phyloP scores from a whole-genome alignment of 2,888 invertebrate genomes.

The Ophioninae sp. region DNA sequence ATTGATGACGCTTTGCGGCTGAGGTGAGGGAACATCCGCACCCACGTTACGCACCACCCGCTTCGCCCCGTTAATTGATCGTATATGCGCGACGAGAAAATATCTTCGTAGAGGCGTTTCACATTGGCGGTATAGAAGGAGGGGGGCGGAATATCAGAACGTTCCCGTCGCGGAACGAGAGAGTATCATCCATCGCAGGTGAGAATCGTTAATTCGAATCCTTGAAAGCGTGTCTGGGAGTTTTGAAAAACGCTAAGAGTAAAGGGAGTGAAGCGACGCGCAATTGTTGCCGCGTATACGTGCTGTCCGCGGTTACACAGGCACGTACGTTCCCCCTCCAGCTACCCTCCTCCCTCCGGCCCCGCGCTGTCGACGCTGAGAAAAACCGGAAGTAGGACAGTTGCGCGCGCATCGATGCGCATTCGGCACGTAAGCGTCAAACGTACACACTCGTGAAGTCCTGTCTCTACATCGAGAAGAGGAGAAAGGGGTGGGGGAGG shows the following conservation, averaged over 20 bases:
- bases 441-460: background rate
- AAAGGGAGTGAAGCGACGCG: background rate
- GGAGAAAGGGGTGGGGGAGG: background rate
- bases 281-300: background rate
- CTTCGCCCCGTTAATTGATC: background rate
- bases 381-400: background rate
- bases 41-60: background rate
- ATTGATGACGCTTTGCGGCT: background rate
- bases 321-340: background rate
- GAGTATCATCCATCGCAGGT: background rate
- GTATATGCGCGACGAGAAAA: background rate
- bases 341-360: too few species aligned
- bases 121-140: background rate
- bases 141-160: background rate
- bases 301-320: background rate
- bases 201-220: background rate
- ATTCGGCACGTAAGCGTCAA: background rate
- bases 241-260: background rate
- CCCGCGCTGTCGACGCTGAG: background rate
- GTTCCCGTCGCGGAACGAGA: background rate
- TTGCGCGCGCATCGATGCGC: constrained; percentile 11
- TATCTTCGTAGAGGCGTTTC: background rate
- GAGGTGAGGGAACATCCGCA: background rate
- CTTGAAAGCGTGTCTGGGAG: background rate
- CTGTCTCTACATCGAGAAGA: background rate